phyloP scores from a whole-genome alignment of 2,113 vertebrate genomes.

The Melierax canorus region DNA sequence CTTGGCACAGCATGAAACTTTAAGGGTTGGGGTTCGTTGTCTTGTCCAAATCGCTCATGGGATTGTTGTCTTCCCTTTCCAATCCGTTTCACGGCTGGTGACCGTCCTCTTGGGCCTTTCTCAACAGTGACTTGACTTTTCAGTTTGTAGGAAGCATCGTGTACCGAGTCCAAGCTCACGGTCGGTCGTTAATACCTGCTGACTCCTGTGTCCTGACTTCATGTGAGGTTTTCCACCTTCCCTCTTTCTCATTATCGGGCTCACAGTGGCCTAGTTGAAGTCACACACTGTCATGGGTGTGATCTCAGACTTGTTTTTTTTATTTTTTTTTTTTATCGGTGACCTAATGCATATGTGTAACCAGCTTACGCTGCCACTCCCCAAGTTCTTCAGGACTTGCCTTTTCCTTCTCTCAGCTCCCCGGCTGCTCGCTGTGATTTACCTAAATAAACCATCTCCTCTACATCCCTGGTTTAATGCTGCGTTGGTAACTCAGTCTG shows the following conservation, averaged over 20 bases:
- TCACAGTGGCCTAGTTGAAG: background rate
- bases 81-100: rapidly evolving
- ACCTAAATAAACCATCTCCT: no score
- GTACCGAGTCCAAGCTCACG: rapidly evolving
- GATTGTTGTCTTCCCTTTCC: background rate
- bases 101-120: background rate
- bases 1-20: background rate
- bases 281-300: background rate
- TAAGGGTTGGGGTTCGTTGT: background rate
- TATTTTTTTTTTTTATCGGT: background rate
- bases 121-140: background rate
- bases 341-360: background rate
- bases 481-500: rapidly evolving
- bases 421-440: background rate
- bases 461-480: background rate
- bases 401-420: background rate
- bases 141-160: rapidly evolving
- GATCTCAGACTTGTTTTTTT: background rate
- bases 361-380: background rate
- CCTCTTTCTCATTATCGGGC: rapidly evolving
- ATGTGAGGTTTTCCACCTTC: background rate
- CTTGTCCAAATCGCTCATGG: background rate
- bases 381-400: background rate
- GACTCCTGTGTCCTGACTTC: background rate
- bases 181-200: background rate